Conservation (phyloP, 2,797 vertebrate genomes). For the Eleutherodactylus coqui region DNA sequence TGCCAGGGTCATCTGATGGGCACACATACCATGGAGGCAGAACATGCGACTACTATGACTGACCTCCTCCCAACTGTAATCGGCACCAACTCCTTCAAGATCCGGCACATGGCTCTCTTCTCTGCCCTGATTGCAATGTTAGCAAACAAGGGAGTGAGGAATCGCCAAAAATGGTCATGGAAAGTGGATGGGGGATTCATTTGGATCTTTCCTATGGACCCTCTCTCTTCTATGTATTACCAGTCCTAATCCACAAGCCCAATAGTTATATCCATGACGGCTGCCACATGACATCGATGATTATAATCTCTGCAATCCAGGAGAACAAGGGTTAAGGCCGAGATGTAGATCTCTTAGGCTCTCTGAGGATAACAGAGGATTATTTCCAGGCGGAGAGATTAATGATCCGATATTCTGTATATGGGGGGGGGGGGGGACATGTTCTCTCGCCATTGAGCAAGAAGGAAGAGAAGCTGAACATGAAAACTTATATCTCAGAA, state of each 20-base stretch:
- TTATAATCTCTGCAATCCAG: not conserved
- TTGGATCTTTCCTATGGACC: not conserved
- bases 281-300: not conserved
- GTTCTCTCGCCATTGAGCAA: not conserved
- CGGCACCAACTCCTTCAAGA: too few species aligned
- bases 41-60: too few species aligned
- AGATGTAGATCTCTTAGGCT: slow-evolving; percentile 34
- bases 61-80: too few species aligned
- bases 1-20: too few species aligned
- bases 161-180: not conserved
- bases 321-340: slow-evolving; percentile 25
- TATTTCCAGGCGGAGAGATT: slow-evolving; percentile 52
- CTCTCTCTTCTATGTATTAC: not conserved
- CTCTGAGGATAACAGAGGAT: slow-evolving; percentile 52
- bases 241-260: not conserved
- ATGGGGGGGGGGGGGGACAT: not conserved
- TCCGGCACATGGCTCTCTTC: too few species aligned
- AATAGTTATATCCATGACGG: not conserved
- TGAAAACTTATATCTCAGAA: not conserved
- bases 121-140: too few species aligned
- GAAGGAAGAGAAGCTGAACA: not conserved
- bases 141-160: not conserved
- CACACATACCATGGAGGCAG: too few species aligned
- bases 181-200: too few species aligned
- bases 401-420: slow-evolving; percentile 45